Evolutionary conservation across 2,888 invertebrate genomes (phyloP).

Genomic region (Acanthoscelides obtectus): DNA sequence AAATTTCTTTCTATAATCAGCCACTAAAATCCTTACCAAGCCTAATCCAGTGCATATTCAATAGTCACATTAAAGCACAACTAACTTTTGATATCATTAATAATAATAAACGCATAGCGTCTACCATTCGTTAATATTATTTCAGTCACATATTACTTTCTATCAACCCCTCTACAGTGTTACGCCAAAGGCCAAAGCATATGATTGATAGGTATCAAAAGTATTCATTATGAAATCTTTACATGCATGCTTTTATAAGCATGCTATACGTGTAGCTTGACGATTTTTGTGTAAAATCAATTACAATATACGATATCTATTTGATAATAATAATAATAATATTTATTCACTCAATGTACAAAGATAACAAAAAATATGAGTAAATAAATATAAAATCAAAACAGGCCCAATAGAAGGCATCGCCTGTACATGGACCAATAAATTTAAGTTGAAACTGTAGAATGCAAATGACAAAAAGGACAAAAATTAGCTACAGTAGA

Average conservation of each 20-base stretch:
- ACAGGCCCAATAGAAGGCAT: too few species aligned
- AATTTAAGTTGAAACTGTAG: too few species aligned
- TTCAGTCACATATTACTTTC: slow-evolving; percentile 27
- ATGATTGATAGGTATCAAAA: not conserved
- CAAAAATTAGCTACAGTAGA: too few species aligned
- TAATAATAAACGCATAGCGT: not conserved
- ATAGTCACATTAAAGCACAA: not conserved
- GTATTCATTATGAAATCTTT: not conserved
- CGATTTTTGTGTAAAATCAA: too few species aligned
- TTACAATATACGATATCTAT: too few species aligned
- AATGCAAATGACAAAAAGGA: too few species aligned
- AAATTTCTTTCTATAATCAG: too few species aligned
- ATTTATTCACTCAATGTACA: too few species aligned
- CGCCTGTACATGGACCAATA: too few species aligned
- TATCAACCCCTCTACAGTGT: slow-evolving; percentile 18
- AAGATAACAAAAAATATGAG: too few species aligned
- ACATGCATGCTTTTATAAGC: not conserved
- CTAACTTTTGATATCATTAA: not conserved
- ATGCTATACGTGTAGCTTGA: not conserved
- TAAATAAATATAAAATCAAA: too few species aligned
- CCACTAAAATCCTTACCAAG: not conserved
- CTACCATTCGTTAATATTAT: slow-evolving; percentile 9
- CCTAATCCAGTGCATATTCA: not conserved
- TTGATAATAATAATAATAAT: too few species aligned
- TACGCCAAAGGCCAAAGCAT: slow-evolving; percentile 3